These are phyloP conservation scores for Apoda limacodes DNA, from an alignment of 2,888 invertebrate species.

Conservation along the genomic window DNA sequence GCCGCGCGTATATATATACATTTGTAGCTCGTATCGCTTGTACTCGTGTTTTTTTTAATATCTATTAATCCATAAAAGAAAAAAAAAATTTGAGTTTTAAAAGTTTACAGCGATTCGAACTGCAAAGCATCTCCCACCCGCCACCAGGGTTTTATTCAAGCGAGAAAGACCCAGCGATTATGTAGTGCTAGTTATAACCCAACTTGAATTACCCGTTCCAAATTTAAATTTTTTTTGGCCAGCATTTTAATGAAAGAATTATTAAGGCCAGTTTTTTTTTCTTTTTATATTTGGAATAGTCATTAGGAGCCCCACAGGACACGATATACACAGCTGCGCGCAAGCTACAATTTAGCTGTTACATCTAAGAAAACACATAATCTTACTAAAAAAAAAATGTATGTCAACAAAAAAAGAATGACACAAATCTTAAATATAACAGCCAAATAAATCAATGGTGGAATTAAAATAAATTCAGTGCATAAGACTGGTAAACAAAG, in stretches of 20 bases:
- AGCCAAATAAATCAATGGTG: constrained; percentile 44
- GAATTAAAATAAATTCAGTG: constrained; percentile 27
- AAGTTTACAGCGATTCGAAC: constrained; percentile 21
- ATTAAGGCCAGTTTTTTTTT: constrained; percentile 14
- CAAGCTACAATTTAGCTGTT: constrained; percentile 60
- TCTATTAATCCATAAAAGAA: not conserved
- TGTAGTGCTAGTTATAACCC: constrained; percentile 31
- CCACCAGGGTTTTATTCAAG: constrained; percentile 55
- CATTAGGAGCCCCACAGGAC: constrained; percentile 50
- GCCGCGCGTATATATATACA: constrained; percentile 34
- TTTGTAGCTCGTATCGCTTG: constrained; percentile 28
- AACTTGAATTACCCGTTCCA: constrained; percentile 25
- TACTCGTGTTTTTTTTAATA: too few species aligned
- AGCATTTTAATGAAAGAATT: constrained; percentile 1
- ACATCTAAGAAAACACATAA: constrained; percentile 32
- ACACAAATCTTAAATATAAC: constrained; percentile 38
- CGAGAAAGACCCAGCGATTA: constrained; percentile 44
- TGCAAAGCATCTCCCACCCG: constrained; percentile 36
- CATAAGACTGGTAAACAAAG: constrained; percentile 21
- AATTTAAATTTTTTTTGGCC: constrained; percentile 8
- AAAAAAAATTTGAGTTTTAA: constrained; percentile 4
- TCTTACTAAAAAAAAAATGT: too few species aligned
- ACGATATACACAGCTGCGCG: constrained; percentile 65
- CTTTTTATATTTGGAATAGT: constrained; percentile 33
- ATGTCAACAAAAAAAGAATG: too few species aligned